Base-by-base conservation (phyloP, 2,113 vertebrate species). In the Chunga burmeisteri region DNA sequence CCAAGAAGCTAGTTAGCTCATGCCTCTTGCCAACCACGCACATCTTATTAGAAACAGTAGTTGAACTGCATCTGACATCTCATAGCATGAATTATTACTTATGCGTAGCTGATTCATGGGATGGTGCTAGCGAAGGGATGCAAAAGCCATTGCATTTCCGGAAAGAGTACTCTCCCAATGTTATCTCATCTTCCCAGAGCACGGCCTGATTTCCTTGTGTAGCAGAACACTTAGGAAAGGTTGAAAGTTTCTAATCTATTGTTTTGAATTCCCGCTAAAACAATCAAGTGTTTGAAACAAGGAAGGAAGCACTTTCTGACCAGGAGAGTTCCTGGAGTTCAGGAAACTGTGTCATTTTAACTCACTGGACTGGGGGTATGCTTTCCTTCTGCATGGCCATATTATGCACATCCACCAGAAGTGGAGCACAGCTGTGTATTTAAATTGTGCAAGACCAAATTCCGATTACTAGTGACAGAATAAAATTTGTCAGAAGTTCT, bases 291-390 rank as follows among this genome's bases (percentile, higher is more conserved):
- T 96, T 89, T 85, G 91, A 74, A 96, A 80, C 42, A 94, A 95
- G 98, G 98, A 98, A 98, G 98, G 98, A 98, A 98, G 98, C 73
- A 17, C 83, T 96, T 97, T 94, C 93, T 96, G 94, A 95, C 80
- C 59, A 83, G 81, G 79, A 95, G 80, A 91, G 97, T 98, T 98
- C 98, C 98, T 98, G 96, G 93, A 97, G 86, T 91, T 95, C 98
- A 98, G 98, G 96, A 97, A 96, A 50, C 94, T 70, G 82, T 95
- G 87, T 97, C 89, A 56, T 65, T 49, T n/a, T 58, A 91, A 72
- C 92, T 97, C 32, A 5, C 78, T 91, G 74, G 80, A 85, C 94
- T 77, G n/a, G 38, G 62, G 52, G 63, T 83, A 50, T 30, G 72
- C 95, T 96, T 94, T 97, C 97, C 88, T 34, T 86, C 63, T 91